Base-by-base conservation (phyloP, 2,797 vertebrate genomes). In the Muscicapa striata region DNA sequence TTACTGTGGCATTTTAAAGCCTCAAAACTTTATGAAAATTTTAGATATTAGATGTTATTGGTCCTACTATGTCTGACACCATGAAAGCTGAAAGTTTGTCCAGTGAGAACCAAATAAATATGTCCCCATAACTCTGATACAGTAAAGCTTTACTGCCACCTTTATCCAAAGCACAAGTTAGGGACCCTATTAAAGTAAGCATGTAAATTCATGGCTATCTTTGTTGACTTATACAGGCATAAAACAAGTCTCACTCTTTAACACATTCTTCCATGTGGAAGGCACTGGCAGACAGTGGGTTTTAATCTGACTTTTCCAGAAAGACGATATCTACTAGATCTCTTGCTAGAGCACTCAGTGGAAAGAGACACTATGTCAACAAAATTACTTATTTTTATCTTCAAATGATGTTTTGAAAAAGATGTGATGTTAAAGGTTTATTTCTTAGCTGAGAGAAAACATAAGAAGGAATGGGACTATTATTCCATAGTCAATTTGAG, bases 301-400 rank as follows among this genome's bases (percentile, higher is more conserved):
- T 84, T 92, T 93, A 69, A 90, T 91, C 34, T 78, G 58, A 13
- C 8, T 63, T 82, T 90, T 82, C 45, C 76, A 77, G 52, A 79
- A 88, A 62, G 48, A 93, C 1, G 1, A 8, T 52, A 78, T 23
- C 64, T 83, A 10, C 15, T 73, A 72, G 17, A 80, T 72, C 26
- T 75, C 54, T 69, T 84, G 40, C 64, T 49, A 62, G 11, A 78
- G 18, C 23, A 78, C 32, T 84, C 55, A 63, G 43, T 73, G 32
- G 62, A 80, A 94, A 93, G 13, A 87, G 64, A 75, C 2, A 2
- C 55, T 48, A 66, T 61, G 49, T 66, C 69, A 86, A 67, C 27
- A 90, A 88, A 92, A 92, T 90, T 59, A 66, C 34, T 69, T 69
- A 21, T 52, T 96, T 92, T 89, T 85, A 49, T 89, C 58, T 89